Evolutionary conservation across 2,888 invertebrate species (phyloP).

Genomic region (Allophyes oxyacanthae): DNA sequence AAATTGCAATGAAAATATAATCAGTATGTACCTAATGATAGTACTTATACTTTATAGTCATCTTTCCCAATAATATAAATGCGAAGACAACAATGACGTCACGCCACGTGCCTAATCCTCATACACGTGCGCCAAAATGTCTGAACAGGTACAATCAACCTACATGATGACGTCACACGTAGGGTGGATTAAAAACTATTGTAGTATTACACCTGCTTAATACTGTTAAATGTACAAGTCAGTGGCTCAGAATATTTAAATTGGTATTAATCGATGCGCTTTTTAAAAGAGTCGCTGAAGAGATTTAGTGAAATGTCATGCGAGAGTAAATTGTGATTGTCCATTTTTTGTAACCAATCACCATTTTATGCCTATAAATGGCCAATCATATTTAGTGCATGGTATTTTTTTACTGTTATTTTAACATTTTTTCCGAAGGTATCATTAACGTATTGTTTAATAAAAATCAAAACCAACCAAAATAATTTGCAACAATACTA

Average conservation of each 20-base stretch:
- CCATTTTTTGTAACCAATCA: slow-evolving; percentile 19
- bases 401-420: background rate
- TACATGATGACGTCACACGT: slow-evolving; percentile 13
- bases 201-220: slow-evolving; percentile 43
- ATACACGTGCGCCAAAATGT: slow-evolving; percentile 38
- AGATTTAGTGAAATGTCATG: slow-evolving; percentile 6
- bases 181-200: slow-evolving; percentile 33
- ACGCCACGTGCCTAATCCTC: slow-evolving; percentile 45
- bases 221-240: slow-evolving; percentile 24
- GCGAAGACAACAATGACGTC: background rate
- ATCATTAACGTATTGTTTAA: no score
- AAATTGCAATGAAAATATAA: no score
- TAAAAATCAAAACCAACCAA: no score
- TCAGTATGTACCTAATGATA: no score
- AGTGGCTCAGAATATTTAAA: slow-evolving; percentile 54
- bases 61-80: background rate
- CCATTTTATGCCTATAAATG: no score
- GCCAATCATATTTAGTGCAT: no score
- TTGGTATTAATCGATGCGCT: slow-evolving; percentile 61
- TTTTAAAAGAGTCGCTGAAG: slow-evolving; percentile 29
- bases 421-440: background rate
- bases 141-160: slow-evolving; percentile 28
- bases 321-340: background rate
- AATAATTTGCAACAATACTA: no score
- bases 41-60: no score